A percentile compares a stretch with the other conserved stretches of the same genome.
Evolutionary conservation across 2,888 invertebrate species (phyloP).

Genomic region (Pachydiplax longipennis): DNA sequence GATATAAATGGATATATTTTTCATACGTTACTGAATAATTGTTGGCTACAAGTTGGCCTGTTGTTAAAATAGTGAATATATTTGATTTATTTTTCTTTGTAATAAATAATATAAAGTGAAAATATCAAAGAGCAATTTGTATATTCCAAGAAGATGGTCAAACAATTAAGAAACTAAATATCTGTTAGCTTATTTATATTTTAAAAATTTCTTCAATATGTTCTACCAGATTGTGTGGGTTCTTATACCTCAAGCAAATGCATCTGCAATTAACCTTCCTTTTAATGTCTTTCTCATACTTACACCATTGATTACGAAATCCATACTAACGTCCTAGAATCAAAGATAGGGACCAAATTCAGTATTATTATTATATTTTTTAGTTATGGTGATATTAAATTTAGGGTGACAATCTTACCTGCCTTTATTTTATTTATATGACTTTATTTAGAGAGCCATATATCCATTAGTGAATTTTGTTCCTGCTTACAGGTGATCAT

Average conservation of each 20-base stretch:
- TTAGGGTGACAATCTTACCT: not conserved
- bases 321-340: not conserved
- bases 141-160: not conserved
- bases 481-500: not conserved
- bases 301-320: not conserved
- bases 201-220: not conserved
- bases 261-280: not conserved
- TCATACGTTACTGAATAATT: constrained; percentile 35
- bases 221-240: not conserved
- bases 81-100: constrained; percentile 30
- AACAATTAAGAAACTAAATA: not conserved
- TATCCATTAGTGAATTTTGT: not conserved
- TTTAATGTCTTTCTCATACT: not conserved
- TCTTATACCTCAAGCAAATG: constrained; percentile 8
- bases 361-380: constrained; percentile 21
- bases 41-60: constrained; percentile 33
- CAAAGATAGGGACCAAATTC: constrained; percentile 30
- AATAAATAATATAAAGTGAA: constrained; percentile 26
- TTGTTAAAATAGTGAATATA: constrained; percentile 27
- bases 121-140: constrained; percentile 20
- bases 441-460: not conserved
- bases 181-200: not conserved
- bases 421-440: not conserved
- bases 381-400: not conserved
- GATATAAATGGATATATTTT: constrained; percentile 37